phyloP scores from a whole-genome alignment of 2,797 vertebrate genomes.

The Tokudaia tokunoshimensis region DNA sequence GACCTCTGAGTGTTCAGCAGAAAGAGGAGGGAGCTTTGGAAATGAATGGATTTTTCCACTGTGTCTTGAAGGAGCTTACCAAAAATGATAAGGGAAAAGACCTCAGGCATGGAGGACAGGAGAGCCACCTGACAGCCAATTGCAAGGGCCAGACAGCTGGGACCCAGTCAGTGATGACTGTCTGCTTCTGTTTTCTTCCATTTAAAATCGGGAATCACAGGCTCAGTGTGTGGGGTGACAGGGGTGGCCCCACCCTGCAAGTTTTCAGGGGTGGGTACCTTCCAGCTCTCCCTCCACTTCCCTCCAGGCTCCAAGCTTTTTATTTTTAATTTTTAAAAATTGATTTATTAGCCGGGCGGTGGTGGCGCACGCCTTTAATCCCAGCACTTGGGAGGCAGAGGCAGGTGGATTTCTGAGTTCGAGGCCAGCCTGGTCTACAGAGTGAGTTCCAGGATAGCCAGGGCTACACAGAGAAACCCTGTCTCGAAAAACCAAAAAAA shows the following conservation, averaged over 20 bases:
- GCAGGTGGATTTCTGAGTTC: no score
- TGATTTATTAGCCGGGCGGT: no score
- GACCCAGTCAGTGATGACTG: background rate
- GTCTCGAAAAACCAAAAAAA: no score
- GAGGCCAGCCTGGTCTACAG: no score
- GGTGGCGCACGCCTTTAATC: no score
- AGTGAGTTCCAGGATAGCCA: no score
- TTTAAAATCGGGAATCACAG: background rate
- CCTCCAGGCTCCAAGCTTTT: background rate
- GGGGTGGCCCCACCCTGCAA: background rate
- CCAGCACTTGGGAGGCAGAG: no score
- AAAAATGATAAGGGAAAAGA: conserved; percentile 4
- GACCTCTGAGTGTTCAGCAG: background rate
- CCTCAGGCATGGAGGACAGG: background rate
- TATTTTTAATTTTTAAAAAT: no score
- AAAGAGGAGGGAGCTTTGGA: background rate
- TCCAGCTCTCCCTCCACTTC: fast-evolving
- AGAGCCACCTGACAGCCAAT: background rate
- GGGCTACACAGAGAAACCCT: no score
- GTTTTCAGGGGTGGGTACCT: background rate
- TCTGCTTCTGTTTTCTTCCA: background rate
- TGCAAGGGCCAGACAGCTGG: background rate
- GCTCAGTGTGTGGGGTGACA: background rate
- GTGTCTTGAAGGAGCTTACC: background rate
- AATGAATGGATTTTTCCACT: background rate